Evolutionary conservation across 2,113 vertebrate genomes (phyloP), one percentile per base, ranked within the genome.

Genomic region (Leptobrachium leishanense): DNA sequence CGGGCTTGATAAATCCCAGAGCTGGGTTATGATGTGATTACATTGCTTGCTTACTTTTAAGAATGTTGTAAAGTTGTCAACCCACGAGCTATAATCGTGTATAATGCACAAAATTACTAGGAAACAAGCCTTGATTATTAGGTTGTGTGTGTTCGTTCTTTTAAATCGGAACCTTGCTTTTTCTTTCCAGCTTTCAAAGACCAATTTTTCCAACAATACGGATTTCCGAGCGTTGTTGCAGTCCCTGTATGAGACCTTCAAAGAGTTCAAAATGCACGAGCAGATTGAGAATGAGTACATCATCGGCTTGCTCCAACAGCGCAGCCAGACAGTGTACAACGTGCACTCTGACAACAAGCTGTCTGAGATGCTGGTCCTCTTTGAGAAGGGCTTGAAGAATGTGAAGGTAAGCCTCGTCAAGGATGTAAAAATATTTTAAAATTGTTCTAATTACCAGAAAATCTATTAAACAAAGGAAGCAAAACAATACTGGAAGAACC

Each of bases 221-320:
- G 98, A 99, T 55, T 98, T 99, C 87, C 96, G 96, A 55, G 95
- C 96, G n/a, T 96, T 99, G 41, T 95, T 98, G 1, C 94, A 95
- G 77, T 98, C 96, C 1, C 92, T 99, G 11, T 96, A 96, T 80
- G 96, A 94, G 83, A 99, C 97, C 12, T 99, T 99, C 82, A 97
- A 96, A 82, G 98, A 99, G 89, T 99, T 99, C 87, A 99, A 99
- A 89, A 98, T 98, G 94, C 98, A 99, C 0, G 98, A 99, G 75
- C 97, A 98, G 86, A 99, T 99, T 42, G 98, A 99, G 90, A 99
- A 99, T 6, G 96, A 99, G 80, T 99, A 92, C 90, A 99, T 99
- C 68, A 99, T 99, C 69, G 95, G 95, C 12, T 91, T 95, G 85
- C 88, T 99, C 84, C 96, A 98, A 62, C 95, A 98, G 64, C 97